Evolutionary conservation across 2,113 vertebrate genomes (phyloP).

Genomic region (Rana temporaria): DNA sequence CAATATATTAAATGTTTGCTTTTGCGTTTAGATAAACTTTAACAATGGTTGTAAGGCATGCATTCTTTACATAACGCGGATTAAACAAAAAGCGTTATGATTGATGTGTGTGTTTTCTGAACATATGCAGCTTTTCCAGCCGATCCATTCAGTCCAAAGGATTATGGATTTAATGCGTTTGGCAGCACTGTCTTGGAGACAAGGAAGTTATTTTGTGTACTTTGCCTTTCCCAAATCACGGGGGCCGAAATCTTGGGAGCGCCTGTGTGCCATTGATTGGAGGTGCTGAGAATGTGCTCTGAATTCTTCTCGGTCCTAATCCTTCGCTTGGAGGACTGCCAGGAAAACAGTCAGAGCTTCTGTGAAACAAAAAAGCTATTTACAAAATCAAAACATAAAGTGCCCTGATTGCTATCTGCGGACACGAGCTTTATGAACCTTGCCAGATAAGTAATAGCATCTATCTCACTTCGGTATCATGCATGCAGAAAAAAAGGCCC

Average conservation of each 20-base stretch:
- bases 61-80: background rate
- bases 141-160: background rate
- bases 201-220: conserved; percentile 26
- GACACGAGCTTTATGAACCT: conserved; percentile 40
- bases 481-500: background rate
- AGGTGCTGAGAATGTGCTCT: background rate
- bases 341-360: conserved; percentile 31
- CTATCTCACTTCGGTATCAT: conserved; percentile 21
- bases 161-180: conserved; percentile 39
- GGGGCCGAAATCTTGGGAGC: conserved; percentile 22
- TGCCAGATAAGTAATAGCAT: conserved; percentile 38
- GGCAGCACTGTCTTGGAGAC: conserved; percentile 7
- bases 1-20: no score
- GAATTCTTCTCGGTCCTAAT: conserved; percentile 34
- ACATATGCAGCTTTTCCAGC: conserved; percentile 8
- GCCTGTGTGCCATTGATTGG: conserved; percentile 27
- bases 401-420: conserved; percentile 41
- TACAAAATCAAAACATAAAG: conserved; percentile 47
- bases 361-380: conserved; percentile 44
- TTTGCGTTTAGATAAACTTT: background rate
- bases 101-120: conserved; percentile 3
- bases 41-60: background rate
- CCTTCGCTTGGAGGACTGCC: conserved; percentile 40
- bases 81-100: background rate
- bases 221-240: conserved; percentile 12